Percentiles rank a stretch among this genome's conserved stretches.
Conservation (phyloP, 2,113 vertebrate genomes). For the Campylomormyrus numenius region DNA sequence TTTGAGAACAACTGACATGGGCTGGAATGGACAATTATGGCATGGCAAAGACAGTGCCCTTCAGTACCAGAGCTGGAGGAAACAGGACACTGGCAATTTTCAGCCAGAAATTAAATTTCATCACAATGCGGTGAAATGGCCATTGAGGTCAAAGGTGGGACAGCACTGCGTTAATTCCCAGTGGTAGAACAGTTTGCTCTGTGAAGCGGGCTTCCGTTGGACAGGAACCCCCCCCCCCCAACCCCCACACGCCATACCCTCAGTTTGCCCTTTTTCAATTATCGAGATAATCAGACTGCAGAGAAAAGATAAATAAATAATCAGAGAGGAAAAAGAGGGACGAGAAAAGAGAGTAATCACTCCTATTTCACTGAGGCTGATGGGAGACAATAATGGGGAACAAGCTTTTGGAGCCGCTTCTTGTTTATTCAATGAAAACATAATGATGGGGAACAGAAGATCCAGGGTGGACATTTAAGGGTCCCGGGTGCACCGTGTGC, state of each 20-base stretch:
- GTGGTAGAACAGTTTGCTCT: background rate
- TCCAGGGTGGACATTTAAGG: background rate
- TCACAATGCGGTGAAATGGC: background rate
- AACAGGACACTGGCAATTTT: background rate
- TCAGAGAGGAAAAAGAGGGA: background rate
- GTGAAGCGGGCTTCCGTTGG: background rate
- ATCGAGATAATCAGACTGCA: conserved; percentile 6
- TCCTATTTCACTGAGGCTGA: conserved; percentile 10
- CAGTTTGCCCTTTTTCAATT: conserved; percentile 6
- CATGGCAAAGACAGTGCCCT: background rate
- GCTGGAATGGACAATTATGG: background rate
- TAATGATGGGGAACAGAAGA: background rate
- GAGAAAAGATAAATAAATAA: conserved; percentile 22
- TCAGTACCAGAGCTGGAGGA: background rate
- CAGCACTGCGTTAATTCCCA: background rate
- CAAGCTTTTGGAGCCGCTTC: background rate
- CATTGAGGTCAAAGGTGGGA: background rate
- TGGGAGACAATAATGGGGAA: background rate
- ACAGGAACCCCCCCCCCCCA: background rate
- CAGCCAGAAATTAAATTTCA: conserved; percentile 4
- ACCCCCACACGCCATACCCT: background rate
- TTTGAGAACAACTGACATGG: background rate
- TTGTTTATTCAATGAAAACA: background rate
- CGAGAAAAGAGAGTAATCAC: conserved; percentile 3
- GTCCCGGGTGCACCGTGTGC: background rate